Base-by-base conservation (phyloP, 2,888 invertebrate genomes). In the Metallyticus violacea region DNA sequence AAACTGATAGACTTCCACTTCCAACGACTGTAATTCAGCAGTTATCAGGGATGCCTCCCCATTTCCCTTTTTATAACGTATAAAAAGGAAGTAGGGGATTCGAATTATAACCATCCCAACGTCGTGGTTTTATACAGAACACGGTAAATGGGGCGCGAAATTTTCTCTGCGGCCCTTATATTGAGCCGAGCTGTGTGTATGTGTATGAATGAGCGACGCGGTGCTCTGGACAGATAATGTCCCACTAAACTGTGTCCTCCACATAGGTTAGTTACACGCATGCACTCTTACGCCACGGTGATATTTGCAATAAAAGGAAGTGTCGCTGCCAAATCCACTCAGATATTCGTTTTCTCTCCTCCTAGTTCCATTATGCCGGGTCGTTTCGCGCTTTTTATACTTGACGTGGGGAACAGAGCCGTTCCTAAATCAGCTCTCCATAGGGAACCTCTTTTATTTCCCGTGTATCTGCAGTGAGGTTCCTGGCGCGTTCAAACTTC, bases 121-220 rank as follows among this genome's bases (percentile, higher is more conserved):
- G 77, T 28, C 77, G 77, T 25, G 77, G 77, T 83, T 83, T 83
- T 83, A 83, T 83, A 83, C 77, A 83, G 77, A 83, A 83, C 29
- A 83, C 28, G 22, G 83, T 77, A 83, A 83, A 83, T 83, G 83
- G 83, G 77, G 83, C 83, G 83, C 26, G 77, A 77, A 83, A 83
- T 83, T 83, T 83, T 83, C 77, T 77, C 83, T 77, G 25, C 15
- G 77, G 83, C 77, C 77, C 77, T 77, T 83, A 77, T 83, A 83
- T 83, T 77, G 76, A 77, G 83, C 28, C 4, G n/a, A 28, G 62
- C 25, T 27, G 25, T 28, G 27, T 62, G 62, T 62, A 62, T 7
- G 81, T n/a, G 81, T 2, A 62, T 62, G 40, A 62, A 7, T 40
- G 30, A 81, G 81, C 62, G 81, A 81, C 81, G 26, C 77, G 77